A percentile compares a stretch with the other conserved stretches of the same genome.
phyloP scores from a whole-genome alignment of 2,113 vertebrate species.

The Hoplias malabaricus region DNA sequence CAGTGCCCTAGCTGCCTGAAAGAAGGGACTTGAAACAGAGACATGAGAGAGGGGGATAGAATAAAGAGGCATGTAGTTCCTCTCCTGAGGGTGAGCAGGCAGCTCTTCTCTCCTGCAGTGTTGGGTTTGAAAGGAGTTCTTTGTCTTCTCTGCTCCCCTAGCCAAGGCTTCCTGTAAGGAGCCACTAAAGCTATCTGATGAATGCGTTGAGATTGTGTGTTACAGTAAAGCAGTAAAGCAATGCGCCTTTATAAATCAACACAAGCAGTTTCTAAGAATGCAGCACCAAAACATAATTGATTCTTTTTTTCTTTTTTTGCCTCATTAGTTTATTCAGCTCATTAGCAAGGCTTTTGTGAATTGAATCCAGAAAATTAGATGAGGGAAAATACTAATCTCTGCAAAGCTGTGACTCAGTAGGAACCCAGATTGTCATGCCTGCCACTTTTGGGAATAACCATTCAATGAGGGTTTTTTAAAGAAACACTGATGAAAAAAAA shows the following conservation, averaged over 20 bases:
- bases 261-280: not conserved
- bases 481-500: too few relatives aligned
- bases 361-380: too few relatives aligned
- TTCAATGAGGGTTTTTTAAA: too few relatives aligned
- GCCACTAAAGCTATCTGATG: conserved; percentile 30
- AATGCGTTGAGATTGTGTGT: conserved; percentile 19
- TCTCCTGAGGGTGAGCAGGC: conserved; percentile 38
- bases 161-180: conserved; percentile 35
- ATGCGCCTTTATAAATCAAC: conserved; percentile 8
- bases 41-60: conserved; percentile 60
- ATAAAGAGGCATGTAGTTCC: conserved; percentile 41
- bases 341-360: too few relatives aligned
- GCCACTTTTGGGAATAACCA: too few relatives aligned
- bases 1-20: conserved; percentile 65
- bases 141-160: conserved; percentile 61
- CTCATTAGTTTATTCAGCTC: too few relatives aligned
- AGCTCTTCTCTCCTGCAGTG: conserved; percentile 56
- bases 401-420: too few relatives aligned
- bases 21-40: conserved; percentile 69
- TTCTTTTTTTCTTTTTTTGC: too few relatives aligned
- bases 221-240: not conserved
- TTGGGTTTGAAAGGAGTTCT: conserved; percentile 64
- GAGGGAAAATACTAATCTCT: too few relatives aligned
- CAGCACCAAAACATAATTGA: not conserved
- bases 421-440: too few relatives aligned